A percentile compares a stretch with the other conserved stretches of the same genome.
These are phyloP conservation scores for Dioctria linearis DNA, from an alignment of 2,888 invertebrate genomes.

Conservation along the genomic window DNA sequence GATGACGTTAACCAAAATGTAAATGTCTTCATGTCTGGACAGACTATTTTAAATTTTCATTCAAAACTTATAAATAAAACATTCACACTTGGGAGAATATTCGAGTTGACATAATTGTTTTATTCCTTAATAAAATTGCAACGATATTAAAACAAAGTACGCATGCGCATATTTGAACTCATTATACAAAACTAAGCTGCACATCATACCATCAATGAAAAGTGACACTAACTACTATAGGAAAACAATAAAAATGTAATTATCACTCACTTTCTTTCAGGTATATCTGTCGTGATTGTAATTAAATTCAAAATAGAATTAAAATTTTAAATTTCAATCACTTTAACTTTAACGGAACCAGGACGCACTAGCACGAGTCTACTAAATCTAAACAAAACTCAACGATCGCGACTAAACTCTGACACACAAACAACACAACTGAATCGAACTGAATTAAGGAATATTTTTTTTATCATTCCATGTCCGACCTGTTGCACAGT, in stretches of 20 bases:
- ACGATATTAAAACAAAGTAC: too few species aligned
- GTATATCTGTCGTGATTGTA: neutral
- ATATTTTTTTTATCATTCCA: neutral
- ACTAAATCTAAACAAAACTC: neutral
- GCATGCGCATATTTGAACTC: too few species aligned
- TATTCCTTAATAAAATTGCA: too few species aligned
- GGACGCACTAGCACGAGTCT: neutral
- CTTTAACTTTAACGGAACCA: neutral
- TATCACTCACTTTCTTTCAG: slow-evolving; percentile 1
- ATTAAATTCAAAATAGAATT: neutral
- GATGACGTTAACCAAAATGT: too few species aligned
- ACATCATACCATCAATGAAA: too few species aligned
- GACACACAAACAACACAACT: neutral
- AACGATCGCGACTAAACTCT: neutral
- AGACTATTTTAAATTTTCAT: too few species aligned
- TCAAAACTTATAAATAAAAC: too few species aligned
- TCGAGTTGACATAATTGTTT: too few species aligned
- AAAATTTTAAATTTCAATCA: slow-evolving; percentile 5
- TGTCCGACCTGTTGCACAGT: neutral
- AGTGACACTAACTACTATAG: neutral
- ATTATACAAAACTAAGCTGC: too few species aligned
- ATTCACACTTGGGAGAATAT: too few species aligned
- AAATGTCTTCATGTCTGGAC: too few species aligned
- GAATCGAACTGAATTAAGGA: neutral
- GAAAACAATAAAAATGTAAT: neutral